Base-by-base conservation (phyloP, 1,140 invertebrate species). In the Lanistes nyassanus region DNA sequence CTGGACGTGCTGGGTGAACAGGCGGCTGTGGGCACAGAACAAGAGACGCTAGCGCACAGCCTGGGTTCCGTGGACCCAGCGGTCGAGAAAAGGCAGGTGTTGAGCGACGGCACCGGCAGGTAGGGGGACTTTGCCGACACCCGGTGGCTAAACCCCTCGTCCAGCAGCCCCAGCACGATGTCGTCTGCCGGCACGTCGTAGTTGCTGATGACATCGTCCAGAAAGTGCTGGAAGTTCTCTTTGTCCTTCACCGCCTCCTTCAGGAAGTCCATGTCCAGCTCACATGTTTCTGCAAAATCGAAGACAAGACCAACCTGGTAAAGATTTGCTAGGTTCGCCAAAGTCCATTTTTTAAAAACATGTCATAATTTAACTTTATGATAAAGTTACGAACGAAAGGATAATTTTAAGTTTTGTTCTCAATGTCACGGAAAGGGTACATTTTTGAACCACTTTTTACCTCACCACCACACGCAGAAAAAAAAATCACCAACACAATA, bases 221-320 rank as follows among this genome's bases (percentile, higher is more conserved):
- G 56, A 60, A 60, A 60, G 56, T 60, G 56, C 56, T 60, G 56
- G 56, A 60, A 60, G 56, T 23, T 60, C 6, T n/a, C 56, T 3
- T n/a, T 60, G 56, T 60, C 56, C 11, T 31, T 60, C 11, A 31
- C 29, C 11, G 56, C 56, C n/a, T 31, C 29, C 56, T 60, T 31
- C 9, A 60, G 1, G 56, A 60, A 60, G n/a, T 60, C 29, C 2
- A 23, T 23, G 23, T 60, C 56, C 6, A 60, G 56, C 56, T 60
- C 56, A 23, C 56, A 60, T 0, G 23, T 60, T 31, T 60, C 56
- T 60, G 56, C 56, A 11, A 60, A 11, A n/a, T 3, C 13, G 6
- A 3, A 60, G n/a, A 60, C 0, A 60, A 1, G 6, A 31, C n/a
- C n/a, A n/a, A n/a, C n/a, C n/a, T n/a, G n/a, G n/a, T n/a, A n/a